Conservation (phyloP, 2,888 invertebrate genomes). For the Xylota sylvarum region DNA sequence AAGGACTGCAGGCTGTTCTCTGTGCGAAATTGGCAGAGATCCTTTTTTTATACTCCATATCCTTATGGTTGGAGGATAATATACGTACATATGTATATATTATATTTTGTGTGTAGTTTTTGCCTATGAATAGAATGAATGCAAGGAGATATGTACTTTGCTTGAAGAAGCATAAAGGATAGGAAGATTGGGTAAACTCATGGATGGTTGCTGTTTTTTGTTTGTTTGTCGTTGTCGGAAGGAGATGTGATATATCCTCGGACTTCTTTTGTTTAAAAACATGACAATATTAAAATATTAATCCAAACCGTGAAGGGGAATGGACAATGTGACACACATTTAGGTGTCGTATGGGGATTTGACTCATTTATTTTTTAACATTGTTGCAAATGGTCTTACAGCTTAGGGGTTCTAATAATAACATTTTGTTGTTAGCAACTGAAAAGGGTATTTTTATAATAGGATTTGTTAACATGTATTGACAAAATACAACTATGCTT, state of each 20-base stretch:
- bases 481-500: no score
- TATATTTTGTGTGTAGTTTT: slow-evolving; percentile 40
- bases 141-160: slow-evolving; percentile 35
- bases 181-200: slow-evolving; percentile 50
- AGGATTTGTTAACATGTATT: not conserved
- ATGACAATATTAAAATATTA: slow-evolving; percentile 67
- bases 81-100: not conserved
- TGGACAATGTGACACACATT: slow-evolving; percentile 59
- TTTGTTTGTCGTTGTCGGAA: slow-evolving; percentile 43
- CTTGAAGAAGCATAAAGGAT: slow-evolving; percentile 62
- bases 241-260: slow-evolving; percentile 35
- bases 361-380: slow-evolving; percentile 35
- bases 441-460: slow-evolving; percentile 5
- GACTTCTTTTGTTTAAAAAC: slow-evolving; percentile 34
- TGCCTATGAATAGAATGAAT: slow-evolving; percentile 66
- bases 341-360: slow-evolving; percentile 14
- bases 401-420: slow-evolving; percentile 40
- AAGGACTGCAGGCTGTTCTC: slow-evolving; percentile 71
- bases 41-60: slow-evolving; percentile 46
- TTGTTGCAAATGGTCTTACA: slow-evolving; percentile 43
- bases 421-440: not conserved
- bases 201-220: slow-evolving; percentile 20
- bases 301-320: slow-evolving; percentile 31
- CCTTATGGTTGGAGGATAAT: slow-evolving; percentile 33
- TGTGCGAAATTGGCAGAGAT: slow-evolving; percentile 62